Evolutionary conservation across 1,140 invertebrate genomes (phyloP), one percentile per base, ranked within the genome.

Genomic region (Agrypnia vestita): DNA sequence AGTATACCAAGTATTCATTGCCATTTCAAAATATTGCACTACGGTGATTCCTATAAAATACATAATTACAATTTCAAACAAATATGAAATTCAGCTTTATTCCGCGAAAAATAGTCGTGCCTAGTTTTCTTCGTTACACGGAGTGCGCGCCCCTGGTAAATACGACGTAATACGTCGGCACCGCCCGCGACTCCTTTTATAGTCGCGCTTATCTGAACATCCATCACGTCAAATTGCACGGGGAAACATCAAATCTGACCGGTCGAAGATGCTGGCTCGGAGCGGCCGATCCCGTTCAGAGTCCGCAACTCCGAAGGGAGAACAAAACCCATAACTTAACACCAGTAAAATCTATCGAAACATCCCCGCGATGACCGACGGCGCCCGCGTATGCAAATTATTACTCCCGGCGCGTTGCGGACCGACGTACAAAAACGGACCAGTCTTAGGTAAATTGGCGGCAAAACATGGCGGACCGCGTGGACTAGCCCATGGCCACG

Each of bases 171-270:
- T 74, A 74, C 56, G 71, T 35, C 1, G 25, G 25, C 6, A 74
- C 21, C 71, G 35, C 25, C 19, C 71, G 35, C 15, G 53, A 74
- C 71, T 56, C n/a, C n/a, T 56, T 74, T 74, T 74, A 74, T 74
- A 35, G 71, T 1, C 17, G 35, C 71, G 71, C 71, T 74, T 56
- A 74, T 74, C 71, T 71, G 46, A 49, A 71, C 67, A 51, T 13
- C 67, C 21, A 71, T 71, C 67, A 46, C 67, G n/a, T 71, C 49
- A 71, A 71, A 71, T 71, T 71, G 67, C 47, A 71, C 46, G 21
- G 44, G 61, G 35, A 43, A 71, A 49, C 67, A 25, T 69, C 43
- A 71, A 71, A 71, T 71, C 49, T 19, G 67, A 47, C 46, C 17
- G 13, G 62, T 49, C 46, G 15, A 35, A 35, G 43, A 47, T 17